These are phyloP conservation scores for Nemurella pictetii DNA, from an alignment of 2,888 invertebrate genomes.

Conservation along the genomic window DNA sequence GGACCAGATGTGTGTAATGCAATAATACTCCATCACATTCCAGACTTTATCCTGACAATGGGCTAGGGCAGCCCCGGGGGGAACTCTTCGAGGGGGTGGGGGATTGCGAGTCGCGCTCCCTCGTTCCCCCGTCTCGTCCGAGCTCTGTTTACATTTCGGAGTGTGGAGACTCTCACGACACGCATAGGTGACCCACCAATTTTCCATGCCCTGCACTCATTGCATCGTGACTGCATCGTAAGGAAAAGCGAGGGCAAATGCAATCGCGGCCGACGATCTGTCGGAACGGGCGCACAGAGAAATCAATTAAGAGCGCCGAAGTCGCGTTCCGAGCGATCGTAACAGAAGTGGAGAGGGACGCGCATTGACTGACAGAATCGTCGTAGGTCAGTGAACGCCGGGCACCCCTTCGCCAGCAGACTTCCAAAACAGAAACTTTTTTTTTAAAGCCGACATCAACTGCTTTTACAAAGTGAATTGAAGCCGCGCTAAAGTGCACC, in stretches of 20 bases:
- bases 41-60: constrained; percentile 5
- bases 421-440: neutral
- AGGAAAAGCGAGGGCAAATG: too few relatives aligned
- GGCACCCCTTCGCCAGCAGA: neutral
- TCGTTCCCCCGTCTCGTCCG: neutral
- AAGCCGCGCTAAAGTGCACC: neutral
- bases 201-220: too few relatives aligned
- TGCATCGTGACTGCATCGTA: too few relatives aligned
- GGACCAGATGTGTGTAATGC: constrained; percentile 34
- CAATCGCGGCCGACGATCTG: too few relatives aligned
- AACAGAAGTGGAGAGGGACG: neutral
- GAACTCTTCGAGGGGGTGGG: neutral
- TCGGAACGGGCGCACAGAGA: neutral
- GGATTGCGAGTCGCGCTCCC: neutral
- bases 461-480: neutral
- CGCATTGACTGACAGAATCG: neutral
- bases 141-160: neutral
- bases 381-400: neutral
- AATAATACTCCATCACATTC: constrained; percentile 31
- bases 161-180: too few relatives aligned
- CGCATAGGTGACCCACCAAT: too few relatives aligned
- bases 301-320: neutral
- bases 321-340: neutral
- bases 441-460: neutral
- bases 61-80: neutral